Evolutionary conservation across 2,888 invertebrate species (phyloP).

Genomic region (Eucera pruinosa): DNA sequence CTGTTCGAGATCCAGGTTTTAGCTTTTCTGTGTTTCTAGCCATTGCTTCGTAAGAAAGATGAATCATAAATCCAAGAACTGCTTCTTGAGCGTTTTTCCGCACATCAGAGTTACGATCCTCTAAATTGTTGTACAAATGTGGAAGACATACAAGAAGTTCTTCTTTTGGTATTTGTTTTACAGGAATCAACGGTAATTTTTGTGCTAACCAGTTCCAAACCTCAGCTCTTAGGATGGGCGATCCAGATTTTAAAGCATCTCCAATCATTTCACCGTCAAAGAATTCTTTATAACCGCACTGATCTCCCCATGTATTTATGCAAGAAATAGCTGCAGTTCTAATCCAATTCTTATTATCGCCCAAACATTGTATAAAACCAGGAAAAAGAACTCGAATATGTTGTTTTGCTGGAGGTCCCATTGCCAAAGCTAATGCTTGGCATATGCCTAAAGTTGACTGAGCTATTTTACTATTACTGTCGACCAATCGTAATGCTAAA

Average conservation of each 20-base stretch:
- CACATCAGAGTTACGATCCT: slow-evolving; percentile 96
- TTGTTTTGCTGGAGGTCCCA: slow-evolving; percentile 92
- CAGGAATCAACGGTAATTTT: slow-evolving; percentile 90
- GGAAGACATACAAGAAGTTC: slow-evolving; percentile 92
- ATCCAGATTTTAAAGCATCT: slow-evolving; percentile 94
- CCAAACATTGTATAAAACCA: slow-evolving; percentile 89
- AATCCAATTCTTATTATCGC: slow-evolving; percentile 92
- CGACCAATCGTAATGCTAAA: slow-evolving; percentile 90
- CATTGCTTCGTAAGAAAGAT: slow-evolving; percentile 93
- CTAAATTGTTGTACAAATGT: slow-evolving; percentile 91
- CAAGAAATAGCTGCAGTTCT: slow-evolving; percentile 92
- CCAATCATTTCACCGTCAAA: slow-evolving; percentile 95
- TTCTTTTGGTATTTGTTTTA: slow-evolving; percentile 91
- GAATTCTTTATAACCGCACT: slow-evolving; percentile 91
- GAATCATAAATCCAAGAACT: slow-evolving; percentile 96
- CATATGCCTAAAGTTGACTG: slow-evolving; percentile 93
- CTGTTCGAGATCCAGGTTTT: slow-evolving; percentile 91
- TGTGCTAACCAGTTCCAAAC: slow-evolving; percentile 94
- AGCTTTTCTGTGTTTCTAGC: slow-evolving; percentile 90
- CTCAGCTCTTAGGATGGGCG: slow-evolving; percentile 92
- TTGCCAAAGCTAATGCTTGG: slow-evolving; percentile 91
- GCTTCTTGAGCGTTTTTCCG: slow-evolving; percentile 96
- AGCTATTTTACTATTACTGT: slow-evolving; percentile 97
- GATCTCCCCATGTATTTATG: slow-evolving; percentile 93
- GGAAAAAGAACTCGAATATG: slow-evolving; percentile 94